phyloP scores from a whole-genome alignment of 2,113 vertebrate species.

The Tragelaphus strepsiceros region DNA sequence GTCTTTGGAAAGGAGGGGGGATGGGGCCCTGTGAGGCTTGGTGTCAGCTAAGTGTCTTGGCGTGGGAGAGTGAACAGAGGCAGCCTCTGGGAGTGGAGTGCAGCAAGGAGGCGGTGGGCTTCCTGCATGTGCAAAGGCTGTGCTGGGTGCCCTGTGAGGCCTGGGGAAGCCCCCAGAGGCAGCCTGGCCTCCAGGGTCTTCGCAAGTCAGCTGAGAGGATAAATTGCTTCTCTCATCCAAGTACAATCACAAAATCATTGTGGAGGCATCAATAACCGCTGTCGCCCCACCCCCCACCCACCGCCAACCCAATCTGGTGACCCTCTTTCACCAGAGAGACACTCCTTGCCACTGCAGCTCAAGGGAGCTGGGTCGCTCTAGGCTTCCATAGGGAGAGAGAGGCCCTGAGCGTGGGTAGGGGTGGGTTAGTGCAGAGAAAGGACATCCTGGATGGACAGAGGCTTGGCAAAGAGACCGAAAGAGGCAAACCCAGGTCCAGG shows the following conservation, averaged over 20 bases:
- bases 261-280: fast-evolving
- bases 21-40: not conserved
- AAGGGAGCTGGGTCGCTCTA: not conserved
- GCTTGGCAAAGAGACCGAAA: not conserved
- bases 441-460: not conserved
- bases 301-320: not conserved
- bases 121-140: not conserved
- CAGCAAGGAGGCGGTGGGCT: not conserved
- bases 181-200: not conserved
- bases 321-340: no score
- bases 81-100: not conserved
- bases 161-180: not conserved
- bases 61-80: not conserved
- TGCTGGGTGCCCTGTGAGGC: not conserved
- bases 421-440: not conserved
- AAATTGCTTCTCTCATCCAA: not conserved
- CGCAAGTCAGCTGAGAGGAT: not conserved
- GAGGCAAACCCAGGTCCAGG: not conserved
- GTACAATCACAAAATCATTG: not conserved
- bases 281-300: fast-evolving
- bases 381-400: not conserved
- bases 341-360: not conserved
- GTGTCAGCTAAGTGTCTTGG: not conserved
- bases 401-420: not conserved
- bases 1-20: not conserved